Conservation (phyloP, 2,113 vertebrate genomes). For the Actenoides lindsayi region DNA sequence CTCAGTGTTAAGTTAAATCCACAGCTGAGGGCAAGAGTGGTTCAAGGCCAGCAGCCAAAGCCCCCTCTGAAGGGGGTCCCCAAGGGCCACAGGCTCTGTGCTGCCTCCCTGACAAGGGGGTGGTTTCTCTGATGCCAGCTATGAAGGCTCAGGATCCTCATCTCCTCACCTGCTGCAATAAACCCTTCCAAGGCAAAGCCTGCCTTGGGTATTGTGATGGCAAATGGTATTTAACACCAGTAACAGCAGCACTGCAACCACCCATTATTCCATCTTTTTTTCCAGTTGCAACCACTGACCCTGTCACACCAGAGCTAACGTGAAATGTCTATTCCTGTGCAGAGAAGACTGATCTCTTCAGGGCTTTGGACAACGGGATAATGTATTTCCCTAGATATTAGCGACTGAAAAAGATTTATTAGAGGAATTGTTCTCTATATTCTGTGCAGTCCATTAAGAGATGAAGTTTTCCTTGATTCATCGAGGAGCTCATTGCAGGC, state of each 20-base stretch:
- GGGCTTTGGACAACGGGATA: not conserved
- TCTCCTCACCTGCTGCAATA: not conserved
- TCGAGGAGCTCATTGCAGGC: not conserved
- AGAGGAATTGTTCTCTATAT: not conserved
- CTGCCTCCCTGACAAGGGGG: not conserved
- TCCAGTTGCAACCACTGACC: not conserved
- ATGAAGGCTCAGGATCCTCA: not conserved
- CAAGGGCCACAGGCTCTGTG: not conserved
- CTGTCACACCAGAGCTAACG: not conserved
- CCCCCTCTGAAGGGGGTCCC: not conserved
- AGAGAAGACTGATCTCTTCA: not conserved
- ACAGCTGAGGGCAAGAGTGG: not conserved
- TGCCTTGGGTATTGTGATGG: not conserved
- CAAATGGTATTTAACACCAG: not conserved
- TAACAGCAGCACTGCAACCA: not conserved
- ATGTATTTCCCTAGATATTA: not conserved
- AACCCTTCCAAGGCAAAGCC: not conserved
- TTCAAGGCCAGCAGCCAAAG: not conserved
- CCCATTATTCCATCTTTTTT: not conserved
- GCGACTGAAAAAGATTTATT: not conserved
- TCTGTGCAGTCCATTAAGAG: conserved; percentile 8
- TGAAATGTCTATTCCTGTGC: not conserved
- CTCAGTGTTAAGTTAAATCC: fast-evolving
- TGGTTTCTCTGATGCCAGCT: not conserved
- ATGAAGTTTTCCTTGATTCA: not conserved